Base-by-base conservation (phyloP, 2,113 vertebrate species). In the Podilymbus podiceps region DNA sequence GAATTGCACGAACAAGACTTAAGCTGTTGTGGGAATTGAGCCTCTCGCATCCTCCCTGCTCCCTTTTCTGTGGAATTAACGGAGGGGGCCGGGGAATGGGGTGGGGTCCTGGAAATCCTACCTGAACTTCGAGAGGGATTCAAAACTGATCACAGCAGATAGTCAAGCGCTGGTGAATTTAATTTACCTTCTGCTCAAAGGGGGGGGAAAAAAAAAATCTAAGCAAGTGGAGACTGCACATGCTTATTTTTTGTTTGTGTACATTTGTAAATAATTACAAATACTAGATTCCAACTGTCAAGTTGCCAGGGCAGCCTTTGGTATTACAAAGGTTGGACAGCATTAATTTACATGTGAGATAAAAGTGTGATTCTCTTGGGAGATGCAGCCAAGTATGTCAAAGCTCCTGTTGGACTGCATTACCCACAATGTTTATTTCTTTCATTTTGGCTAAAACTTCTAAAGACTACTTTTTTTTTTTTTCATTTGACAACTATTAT, bases 181-280 rank as follows among this genome's bases (percentile, higher is more conserved):
- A 86, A 67, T 86, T 93, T 66, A 31, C 46, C 6, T 90, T 87
- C 83, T 72, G 74, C 74, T 89, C 13, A 75, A 73, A 89, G 50
- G 23, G 9, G 10, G 3, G 1, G 1, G 8, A 4, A 24, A 30
- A 24, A 13, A 9, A 7, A 72, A 6, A 30, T 11, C 7, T 46
- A 73, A 85, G 74, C 47, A 74, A 83, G 38, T 14, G 42, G 64
- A 74, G 35, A 64, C 60, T 42, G 80, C 28, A n/a, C 58, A 40
- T n/a, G 27, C 35, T 89, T 27, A 10, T 28, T 82, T 84, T 85
- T 76, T 75, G 35, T 89, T 79, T 90, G 75, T 68, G 52, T 79
- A 31, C 33, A 11, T 59, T 82, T 85, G 74, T 82, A 87, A 68
- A 30, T 88, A 66, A 85, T 66, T 71, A 86, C 31, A 83, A 68